phyloP scores from a whole-genome alignment of 2,888 invertebrate genomes.

The Drosophila borealis region DNA sequence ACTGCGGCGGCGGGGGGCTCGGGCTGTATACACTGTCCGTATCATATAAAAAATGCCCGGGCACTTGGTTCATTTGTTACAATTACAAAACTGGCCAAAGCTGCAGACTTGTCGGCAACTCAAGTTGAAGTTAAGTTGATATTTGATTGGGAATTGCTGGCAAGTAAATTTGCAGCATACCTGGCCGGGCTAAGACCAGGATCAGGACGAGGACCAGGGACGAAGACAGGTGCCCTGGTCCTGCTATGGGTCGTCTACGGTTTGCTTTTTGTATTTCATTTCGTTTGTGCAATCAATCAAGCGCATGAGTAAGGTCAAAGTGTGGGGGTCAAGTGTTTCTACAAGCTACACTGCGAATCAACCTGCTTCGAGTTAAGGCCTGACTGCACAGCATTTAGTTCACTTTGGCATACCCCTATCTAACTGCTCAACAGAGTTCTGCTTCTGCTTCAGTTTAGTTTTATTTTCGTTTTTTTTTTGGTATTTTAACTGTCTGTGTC shows the following conservation, averaged over 20 bases:
- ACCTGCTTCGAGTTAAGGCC: slow-evolving; percentile 40
- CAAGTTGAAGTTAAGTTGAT: slow-evolving; percentile 50
- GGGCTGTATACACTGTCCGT: neutral
- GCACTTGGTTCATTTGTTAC: slow-evolving; percentile 65
- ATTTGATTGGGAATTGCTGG: slow-evolving; percentile 52
- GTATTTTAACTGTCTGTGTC: slow-evolving; percentile 6
- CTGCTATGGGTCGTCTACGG: slow-evolving; percentile 20
- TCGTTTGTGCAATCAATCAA: slow-evolving; percentile 73
- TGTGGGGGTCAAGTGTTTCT: slow-evolving; percentile 45
- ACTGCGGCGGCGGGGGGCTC: too few species aligned
- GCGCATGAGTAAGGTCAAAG: slow-evolving; percentile 65
- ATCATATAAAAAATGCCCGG: slow-evolving; percentile 30
- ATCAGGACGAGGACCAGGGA: neutral
- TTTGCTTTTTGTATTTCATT: slow-evolving; percentile 50
- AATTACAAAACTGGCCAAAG: slow-evolving; percentile 46
- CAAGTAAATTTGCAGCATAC: slow-evolving; percentile 53
- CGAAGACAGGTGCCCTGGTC: neutral
- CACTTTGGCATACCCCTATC: slow-evolving; percentile 8
- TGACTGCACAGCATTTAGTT: slow-evolving; percentile 56
- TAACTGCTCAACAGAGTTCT: slow-evolving; percentile 5
- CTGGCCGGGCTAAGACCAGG: slow-evolving; percentile 9
- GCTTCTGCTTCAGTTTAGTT: slow-evolving; percentile 3
- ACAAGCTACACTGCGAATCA: neutral
- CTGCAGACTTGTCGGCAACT: slow-evolving; percentile 19
- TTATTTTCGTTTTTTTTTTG: slow-evolving; percentile 1